These are phyloP conservation scores for Hyperoplus lanceolatus DNA, from an alignment of 2,797 vertebrate genomes.

Conservation along the genomic window DNA sequence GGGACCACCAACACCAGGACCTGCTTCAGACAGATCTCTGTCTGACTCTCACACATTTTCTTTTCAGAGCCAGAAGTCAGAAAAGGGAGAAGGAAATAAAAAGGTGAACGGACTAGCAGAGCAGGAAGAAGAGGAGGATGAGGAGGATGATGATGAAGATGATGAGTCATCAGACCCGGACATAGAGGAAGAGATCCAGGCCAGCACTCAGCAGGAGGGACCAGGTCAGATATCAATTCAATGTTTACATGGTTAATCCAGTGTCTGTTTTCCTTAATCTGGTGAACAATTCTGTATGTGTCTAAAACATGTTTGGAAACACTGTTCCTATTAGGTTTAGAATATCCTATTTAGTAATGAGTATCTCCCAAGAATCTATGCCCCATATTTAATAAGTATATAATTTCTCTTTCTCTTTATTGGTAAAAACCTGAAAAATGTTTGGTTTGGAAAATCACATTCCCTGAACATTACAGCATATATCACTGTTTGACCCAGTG, in stretches of 20 bases:
- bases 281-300: no score
- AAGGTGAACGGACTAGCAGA: constrained; percentile 45
- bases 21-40: background rate
- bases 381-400: background rate
- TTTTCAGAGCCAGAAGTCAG: constrained; percentile 57
- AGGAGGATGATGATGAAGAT: constrained; percentile 86
- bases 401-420: background rate
- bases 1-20: background rate
- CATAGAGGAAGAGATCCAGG: constrained; percentile 87
- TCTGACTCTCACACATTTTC: background rate
- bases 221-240: constrained; percentile 68
- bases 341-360: background rate
- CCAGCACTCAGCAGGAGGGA: constrained; percentile 76
- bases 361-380: background rate
- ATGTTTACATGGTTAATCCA: background rate
- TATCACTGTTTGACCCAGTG: background rate
- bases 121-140: constrained; percentile 62
- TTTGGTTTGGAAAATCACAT: background rate
- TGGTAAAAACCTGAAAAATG: background rate
- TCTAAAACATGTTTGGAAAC: no score
- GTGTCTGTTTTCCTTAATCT: background rate
- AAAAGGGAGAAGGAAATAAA: constrained; percentile 52
- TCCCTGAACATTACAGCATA: background rate
- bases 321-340: background rate
- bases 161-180: constrained; percentile 88